A percentile compares a stretch with the other conserved stretches of the same genome.
These are phyloP conservation scores for Galeruca laticollis DNA, from an alignment of 2,888 invertebrate species.

Conservation along the genomic window DNA sequence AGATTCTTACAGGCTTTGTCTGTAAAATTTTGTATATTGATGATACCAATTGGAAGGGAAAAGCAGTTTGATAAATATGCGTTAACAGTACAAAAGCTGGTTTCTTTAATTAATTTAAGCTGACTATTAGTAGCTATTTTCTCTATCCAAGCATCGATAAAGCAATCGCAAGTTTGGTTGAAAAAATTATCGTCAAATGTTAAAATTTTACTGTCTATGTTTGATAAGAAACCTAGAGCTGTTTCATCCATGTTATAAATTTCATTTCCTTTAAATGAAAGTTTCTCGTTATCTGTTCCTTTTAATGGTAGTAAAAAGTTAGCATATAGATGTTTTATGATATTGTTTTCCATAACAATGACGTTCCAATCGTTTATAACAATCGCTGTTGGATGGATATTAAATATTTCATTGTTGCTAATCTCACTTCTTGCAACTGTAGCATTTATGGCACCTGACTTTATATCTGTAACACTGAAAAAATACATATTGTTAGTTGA, in stretches of 20 bases:
- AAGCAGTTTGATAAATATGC: slow-evolving; percentile 74
- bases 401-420: slow-evolving; percentile 73
- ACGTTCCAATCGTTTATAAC: slow-evolving; percentile 76
- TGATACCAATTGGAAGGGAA: slow-evolving; percentile 74
- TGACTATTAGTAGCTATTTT: slow-evolving; percentile 66
- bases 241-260: slow-evolving; percentile 67
- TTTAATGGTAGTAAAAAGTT: slow-evolving; percentile 63
- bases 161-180: slow-evolving; percentile 74
- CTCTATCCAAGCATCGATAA: slow-evolving; percentile 72
- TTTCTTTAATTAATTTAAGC: slow-evolving; percentile 66
- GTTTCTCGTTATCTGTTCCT: slow-evolving; percentile 60
- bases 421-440: slow-evolving; percentile 74
- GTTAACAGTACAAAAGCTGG: slow-evolving; percentile 75
- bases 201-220: slow-evolving; percentile 68
- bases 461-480: slow-evolving; percentile 74
- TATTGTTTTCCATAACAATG: slow-evolving; percentile 74
- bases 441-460: slow-evolving; percentile 74
- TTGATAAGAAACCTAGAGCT: slow-evolving; percentile 73
- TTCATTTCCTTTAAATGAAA: slow-evolving; percentile 73
- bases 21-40: slow-evolving; percentile 74
- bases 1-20: slow-evolving; percentile 72
- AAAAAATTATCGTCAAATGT: slow-evolving; percentile 74
- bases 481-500: slow-evolving; percentile 17
- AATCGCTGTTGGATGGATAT: slow-evolving; percentile 72
- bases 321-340: slow-evolving; percentile 71